phyloP scores from a whole-genome alignment of 2,113 vertebrate genomes.

The Callithrix jacchus region DNA sequence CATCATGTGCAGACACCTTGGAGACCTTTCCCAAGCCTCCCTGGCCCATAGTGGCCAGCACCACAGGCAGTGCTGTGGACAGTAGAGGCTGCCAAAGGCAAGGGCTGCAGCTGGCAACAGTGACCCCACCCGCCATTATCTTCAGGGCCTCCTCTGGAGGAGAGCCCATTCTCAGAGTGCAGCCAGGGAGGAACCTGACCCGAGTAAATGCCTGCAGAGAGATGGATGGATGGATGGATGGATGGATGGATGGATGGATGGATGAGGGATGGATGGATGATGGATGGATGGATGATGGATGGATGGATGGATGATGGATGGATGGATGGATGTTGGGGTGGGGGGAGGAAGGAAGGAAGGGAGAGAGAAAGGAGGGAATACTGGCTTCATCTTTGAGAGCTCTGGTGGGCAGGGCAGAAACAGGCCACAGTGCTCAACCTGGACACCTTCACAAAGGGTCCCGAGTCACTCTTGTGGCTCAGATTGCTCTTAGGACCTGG shows the following conservation, averaged over 20 bases:
- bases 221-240: too few relatives aligned
- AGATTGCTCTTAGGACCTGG: background rate
- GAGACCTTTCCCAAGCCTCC: background rate
- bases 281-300: too few relatives aligned
- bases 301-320: too few relatives aligned
- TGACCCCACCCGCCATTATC: background rate
- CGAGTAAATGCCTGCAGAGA: background rate
- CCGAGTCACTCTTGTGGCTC: background rate
- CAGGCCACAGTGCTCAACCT: background rate
- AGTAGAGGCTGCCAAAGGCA: background rate
- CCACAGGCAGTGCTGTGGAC: background rate
- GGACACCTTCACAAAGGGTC: background rate
- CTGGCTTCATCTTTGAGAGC: background rate
- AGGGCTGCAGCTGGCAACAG: background rate
- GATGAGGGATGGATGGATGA: too few relatives aligned
- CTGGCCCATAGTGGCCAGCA: rapidly evolving
- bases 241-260: background rate
- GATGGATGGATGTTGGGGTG: too few relatives aligned
- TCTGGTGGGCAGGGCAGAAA: background rate
- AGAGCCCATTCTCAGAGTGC: background rate
- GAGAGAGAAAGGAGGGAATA: background rate
- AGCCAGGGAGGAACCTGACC: background rate
- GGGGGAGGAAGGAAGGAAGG: background rate
- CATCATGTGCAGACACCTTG: rapidly evolving
- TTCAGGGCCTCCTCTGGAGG: background rate